These are phyloP conservation scores for Ophonus ardosiacus DNA, from an alignment of 2,888 invertebrate species.

Conservation along the genomic window DNA sequence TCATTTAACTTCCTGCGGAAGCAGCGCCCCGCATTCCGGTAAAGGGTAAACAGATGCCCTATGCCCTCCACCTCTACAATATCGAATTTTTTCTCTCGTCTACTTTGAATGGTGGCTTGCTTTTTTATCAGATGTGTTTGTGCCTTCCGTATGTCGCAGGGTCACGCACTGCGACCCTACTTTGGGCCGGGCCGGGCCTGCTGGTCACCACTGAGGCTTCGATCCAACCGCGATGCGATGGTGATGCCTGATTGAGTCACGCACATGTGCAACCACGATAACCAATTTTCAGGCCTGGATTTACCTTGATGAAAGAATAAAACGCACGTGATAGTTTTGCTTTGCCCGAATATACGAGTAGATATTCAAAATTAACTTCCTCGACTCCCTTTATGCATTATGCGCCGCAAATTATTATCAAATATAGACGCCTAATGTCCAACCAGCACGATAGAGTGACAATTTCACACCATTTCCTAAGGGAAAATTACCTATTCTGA, in stretches of 20 bases:
- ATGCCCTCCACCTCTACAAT: conserved; percentile 20
- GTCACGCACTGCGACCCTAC: conserved; percentile 36
- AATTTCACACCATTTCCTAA: conserved; percentile 4
- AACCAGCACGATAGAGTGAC: neutral
- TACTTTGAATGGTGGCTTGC: no score
- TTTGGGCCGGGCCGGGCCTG: conserved; percentile 17
- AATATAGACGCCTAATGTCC: conserved; percentile 11
- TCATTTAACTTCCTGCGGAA: conserved; percentile 28
- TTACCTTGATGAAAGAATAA: conserved; percentile 42
- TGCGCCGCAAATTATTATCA: conserved; percentile 33
- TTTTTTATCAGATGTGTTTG: conserved; percentile 30
- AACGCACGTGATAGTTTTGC: conserved; percentile 38
- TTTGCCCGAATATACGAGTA: conserved; percentile 36
- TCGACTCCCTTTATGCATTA: conserved; percentile 43
- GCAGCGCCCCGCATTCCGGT: conserved; percentile 8
- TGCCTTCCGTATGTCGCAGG: conserved; percentile 21
- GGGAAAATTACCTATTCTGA: no score
- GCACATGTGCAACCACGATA: conserved; percentile 42
- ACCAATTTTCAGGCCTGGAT: conserved; percentile 42
- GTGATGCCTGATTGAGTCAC: conserved; percentile 43
- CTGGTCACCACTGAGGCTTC: conserved; percentile 29
- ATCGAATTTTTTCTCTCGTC: conserved; percentile 19
- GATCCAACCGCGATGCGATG: conserved; percentile 13
- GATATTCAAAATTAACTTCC: conserved; percentile 46
- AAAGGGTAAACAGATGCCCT: conserved; percentile 56